Conservation (phyloP, 1,140 invertebrate genomes). For the Diabrotica undecimpunctata region DNA sequence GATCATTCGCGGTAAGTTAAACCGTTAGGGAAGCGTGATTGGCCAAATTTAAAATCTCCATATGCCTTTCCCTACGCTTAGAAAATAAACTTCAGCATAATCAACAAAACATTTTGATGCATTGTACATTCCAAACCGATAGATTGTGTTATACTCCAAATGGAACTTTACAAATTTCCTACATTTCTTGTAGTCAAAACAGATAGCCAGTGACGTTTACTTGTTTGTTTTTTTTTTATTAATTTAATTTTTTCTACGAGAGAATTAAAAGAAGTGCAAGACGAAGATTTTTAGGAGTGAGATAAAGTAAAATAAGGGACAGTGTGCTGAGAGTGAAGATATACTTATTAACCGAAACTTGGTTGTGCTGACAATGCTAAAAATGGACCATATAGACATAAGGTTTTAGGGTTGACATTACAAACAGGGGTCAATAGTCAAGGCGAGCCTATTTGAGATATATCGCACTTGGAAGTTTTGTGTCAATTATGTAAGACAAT, state of each 20-base stretch:
- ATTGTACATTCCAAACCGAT: too few relatives aligned
- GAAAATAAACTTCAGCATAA: too few relatives aligned
- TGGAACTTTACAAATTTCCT: background rate
- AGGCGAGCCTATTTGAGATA: background rate
- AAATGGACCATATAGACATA: slow-evolving; percentile 10
- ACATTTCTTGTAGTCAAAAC: background rate
- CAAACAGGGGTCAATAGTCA: slow-evolving; percentile 12
- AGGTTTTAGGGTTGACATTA: slow-evolving; percentile 13
- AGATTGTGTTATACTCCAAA: too few relatives aligned
- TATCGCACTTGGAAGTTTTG: background rate
- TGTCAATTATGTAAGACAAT: background rate
- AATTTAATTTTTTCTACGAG: slow-evolving; percentile 5
- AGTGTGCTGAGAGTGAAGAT: slow-evolving; percentile 15
- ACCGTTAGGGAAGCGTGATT: too few relatives aligned
- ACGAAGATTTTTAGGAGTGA: slow-evolving; percentile 11
- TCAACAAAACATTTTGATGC: too few relatives aligned
- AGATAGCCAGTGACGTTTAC: slow-evolving; percentile 14
- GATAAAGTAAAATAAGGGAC: slow-evolving; percentile 6
- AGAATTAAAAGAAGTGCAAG: slow-evolving; percentile 16
- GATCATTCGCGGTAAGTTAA: too few relatives aligned
- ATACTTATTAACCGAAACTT: slow-evolving; percentile 8
- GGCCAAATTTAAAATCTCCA: too few relatives aligned
- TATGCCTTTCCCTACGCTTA: too few relatives aligned
- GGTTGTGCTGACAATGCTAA: slow-evolving; percentile 19
- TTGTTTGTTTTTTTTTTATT: slow-evolving; percentile 13